Percentiles rank a stretch among this genome's conserved stretches.
Evolutionary conservation across 1,140 invertebrate genomes (phyloP).

Genomic region (Eufriesea mexicana): DNA sequence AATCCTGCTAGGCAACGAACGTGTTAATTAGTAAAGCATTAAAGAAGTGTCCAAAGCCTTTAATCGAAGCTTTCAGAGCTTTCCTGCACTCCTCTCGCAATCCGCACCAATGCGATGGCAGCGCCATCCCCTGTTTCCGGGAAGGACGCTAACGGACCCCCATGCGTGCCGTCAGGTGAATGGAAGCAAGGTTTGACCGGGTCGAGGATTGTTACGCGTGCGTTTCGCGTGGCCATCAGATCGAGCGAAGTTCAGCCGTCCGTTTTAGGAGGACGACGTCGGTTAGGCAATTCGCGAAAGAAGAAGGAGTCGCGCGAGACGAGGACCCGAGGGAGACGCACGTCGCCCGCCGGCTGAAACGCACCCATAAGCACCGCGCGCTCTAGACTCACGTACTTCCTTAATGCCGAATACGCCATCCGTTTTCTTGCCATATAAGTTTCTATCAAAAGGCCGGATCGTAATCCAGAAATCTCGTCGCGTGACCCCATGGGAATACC

Average conservation of each 20-base stretch:
- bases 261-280: slow-evolving; percentile 37
- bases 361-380: slow-evolving; percentile 75
- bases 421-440: slow-evolving; percentile 80
- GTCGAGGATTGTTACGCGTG: slow-evolving; percentile 26
- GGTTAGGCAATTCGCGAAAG: slow-evolving; percentile 48
- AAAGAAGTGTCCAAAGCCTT: too few relatives aligned
- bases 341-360: slow-evolving; percentile 57
- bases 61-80: too few relatives aligned
- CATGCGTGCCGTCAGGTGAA: background rate
- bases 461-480: slow-evolving; percentile 78
- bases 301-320: slow-evolving; percentile 29
- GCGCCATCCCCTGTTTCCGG: too few relatives aligned
- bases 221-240: slow-evolving; percentile 21
- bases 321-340: slow-evolving; percentile 40
- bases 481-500: slow-evolving; percentile 74
- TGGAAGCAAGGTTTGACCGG: slow-evolving; percentile 14
- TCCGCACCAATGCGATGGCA: too few relatives aligned
- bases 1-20: too few relatives aligned
- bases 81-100: too few relatives aligned
- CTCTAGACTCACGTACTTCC: slow-evolving; percentile 79
- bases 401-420: slow-evolving; percentile 80
- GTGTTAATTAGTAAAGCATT: too few relatives aligned
- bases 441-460: slow-evolving; percentile 79
- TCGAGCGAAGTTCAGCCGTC: background rate
- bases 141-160: background rate